These are phyloP conservation scores for Gryllus longicercus DNA, from an alignment of 2,888 invertebrate species.

Conservation along the genomic window DNA sequence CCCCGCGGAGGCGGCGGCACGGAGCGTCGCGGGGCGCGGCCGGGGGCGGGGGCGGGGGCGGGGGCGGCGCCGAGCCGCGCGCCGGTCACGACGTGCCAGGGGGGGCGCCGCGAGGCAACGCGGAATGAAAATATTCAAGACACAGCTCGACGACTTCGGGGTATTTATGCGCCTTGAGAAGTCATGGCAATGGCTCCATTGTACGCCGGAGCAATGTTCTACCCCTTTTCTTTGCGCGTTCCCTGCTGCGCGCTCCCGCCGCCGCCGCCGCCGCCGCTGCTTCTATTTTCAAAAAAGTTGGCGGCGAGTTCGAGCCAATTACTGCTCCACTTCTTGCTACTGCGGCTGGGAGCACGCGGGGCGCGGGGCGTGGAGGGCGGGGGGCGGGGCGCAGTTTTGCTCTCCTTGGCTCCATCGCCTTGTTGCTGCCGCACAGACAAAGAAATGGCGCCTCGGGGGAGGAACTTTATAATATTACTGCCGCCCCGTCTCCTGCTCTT, in stretches of 20 bases:
- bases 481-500: neutral
- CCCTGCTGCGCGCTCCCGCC: neutral
- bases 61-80: neutral
- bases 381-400: conserved; percentile 18
- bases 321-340: conserved; percentile 23
- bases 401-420: conserved; percentile 22
- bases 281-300: conserved; percentile 19
- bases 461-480: conserved; percentile 29
- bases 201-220: neutral
- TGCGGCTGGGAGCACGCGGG: conserved; percentile 21
- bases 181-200: neutral
- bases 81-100: neutral
- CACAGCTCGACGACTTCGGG: conserved; percentile 8
- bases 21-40: neutral
- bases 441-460: conserved; percentile 8
- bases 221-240: neutral
- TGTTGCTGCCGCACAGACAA: conserved; percentile 1
- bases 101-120: neutral
- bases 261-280: neutral
- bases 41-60: neutral
- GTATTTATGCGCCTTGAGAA: neutral
- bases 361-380: neutral
- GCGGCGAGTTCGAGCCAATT: conserved; percentile 28
- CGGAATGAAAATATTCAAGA: neutral
- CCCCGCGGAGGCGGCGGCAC: neutral